Evolutionary conservation across 2,888 invertebrate genomes (phyloP), one percentile per base, ranked within the genome.

Genomic region (Leptinotarsa haldemani): DNA sequence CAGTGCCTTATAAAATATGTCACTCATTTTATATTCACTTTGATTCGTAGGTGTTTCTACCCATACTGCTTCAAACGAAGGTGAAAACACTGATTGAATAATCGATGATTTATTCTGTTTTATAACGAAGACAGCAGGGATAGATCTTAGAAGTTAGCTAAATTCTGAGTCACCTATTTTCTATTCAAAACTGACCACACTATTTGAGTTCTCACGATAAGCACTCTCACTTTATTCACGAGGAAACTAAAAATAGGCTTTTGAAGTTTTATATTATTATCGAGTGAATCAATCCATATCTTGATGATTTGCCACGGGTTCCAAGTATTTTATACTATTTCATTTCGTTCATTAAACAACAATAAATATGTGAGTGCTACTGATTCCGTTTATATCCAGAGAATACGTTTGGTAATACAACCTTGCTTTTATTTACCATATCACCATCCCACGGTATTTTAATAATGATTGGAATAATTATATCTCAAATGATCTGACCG

Each of bases 81-180:
- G 40, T n/a, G 61, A 61, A 61, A 61, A 61, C 16, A 4, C 56
- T 15, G n/a, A 61, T n/a, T 61, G 61, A 61, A 61, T 40, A 61
- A 61, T 30, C 40, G 25, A 25, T 61, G n/a, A 61, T 61, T 61
- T 61, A 61, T 61, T 25, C 30, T 40, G 12, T 61, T 61, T n/a
- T 16, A 12, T n/a, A 30, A 4, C 18, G 61, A 40, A 61, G 30
- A 61, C 16, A n/a, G 61, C n/a, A 61, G n/a, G n/a, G n/a, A 18
- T 30, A 9, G 61, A 25, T n/a, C 15, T 30, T 30, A 2, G n/a
- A 15, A 61, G 61, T 25, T 30, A 40, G 20, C 22, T 30, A 30
- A 30, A 9, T 56, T 56, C 30, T 61, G 61, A 61, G 40, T 61
- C 30, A 61, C 18, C 30, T 30, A 30, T 30, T 61, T 30, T 30